Evolutionary conservation across 2,113 vertebrate genomes (phyloP).

Genomic region (Anhinga anhinga): DNA sequence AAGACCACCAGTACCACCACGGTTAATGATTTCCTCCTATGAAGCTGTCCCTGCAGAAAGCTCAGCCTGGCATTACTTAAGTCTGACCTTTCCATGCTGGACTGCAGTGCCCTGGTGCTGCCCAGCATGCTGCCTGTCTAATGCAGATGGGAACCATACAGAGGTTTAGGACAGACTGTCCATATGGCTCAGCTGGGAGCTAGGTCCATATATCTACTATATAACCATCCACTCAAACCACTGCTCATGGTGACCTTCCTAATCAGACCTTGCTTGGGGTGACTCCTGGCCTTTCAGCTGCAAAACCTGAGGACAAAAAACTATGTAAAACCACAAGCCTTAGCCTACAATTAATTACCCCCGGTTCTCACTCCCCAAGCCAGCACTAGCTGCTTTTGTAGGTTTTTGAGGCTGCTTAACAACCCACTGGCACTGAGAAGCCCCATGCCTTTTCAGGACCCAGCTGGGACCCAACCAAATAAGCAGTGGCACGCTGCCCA

Average conservation of each 20-base stretch:
- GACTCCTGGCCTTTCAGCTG: not conserved
- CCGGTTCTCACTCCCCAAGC: not conserved
- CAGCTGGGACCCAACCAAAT: accelerated
- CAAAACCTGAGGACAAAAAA: not conserved
- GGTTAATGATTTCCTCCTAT: not conserved
- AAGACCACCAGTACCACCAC: not conserved
- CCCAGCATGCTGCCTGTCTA: not conserved
- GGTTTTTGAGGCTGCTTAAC: not conserved
- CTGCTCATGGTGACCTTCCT: not conserved
- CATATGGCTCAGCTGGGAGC: accelerated
- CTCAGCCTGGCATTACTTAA: not conserved
- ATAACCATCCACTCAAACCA: not conserved
- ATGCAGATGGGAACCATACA: not conserved
- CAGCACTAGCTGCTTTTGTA: not conserved
- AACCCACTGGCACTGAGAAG: not conserved
- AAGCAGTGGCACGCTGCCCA: accelerated
- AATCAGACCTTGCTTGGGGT: not conserved
- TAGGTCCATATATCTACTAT: not conserved
- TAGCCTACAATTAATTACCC: not conserved
- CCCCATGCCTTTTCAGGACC: not conserved
- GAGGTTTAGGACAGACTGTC: not conserved
- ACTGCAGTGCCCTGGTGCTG: accelerated
- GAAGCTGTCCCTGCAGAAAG: not conserved
- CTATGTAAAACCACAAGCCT: not conserved
- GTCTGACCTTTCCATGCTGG: not conserved